Percentiles rank a stretch among this genome's conserved stretches.
Conservation (phyloP, 2,888 invertebrate genomes). For the Dascillus cervinus region DNA sequence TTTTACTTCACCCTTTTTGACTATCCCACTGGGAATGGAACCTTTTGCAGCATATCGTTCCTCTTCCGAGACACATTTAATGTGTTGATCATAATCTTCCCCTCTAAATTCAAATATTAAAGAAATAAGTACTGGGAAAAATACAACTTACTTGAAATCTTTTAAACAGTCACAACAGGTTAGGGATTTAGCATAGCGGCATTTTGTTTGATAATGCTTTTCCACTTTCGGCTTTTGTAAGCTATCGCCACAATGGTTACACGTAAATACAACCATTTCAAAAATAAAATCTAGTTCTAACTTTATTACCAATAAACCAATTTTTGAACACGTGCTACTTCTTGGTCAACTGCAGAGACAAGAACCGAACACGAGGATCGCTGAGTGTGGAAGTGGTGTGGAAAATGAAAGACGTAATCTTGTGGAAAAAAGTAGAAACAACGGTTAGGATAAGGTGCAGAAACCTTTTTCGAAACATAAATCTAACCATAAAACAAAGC, state of each 20-base stretch:
- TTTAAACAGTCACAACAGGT: conserved; percentile 93
- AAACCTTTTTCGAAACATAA: too few relatives aligned
- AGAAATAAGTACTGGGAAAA: conserved; percentile 1
- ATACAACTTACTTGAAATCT: conserved; percentile 64
- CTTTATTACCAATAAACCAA: too few relatives aligned
- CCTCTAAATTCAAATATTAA: conserved; percentile 49
- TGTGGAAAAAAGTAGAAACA: too few relatives aligned
- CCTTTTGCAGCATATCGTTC: conserved; percentile 84
- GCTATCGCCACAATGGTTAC: conserved; percentile 85
- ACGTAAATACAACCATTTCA: conserved; percentile 97
- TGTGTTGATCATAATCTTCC: conserved; percentile 68
- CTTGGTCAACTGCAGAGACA: too few relatives aligned
- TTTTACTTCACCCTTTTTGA: conserved; percentile 79
- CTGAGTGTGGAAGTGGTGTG: too few relatives aligned
- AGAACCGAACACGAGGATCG: too few relatives aligned
- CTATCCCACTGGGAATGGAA: conserved; percentile 57
- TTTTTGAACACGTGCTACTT: too few relatives aligned
- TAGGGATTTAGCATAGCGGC: conserved; percentile 61
- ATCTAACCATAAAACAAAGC: too few relatives aligned
- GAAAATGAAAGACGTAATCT: too few relatives aligned
- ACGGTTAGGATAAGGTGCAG: too few relatives aligned
- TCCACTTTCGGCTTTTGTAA: conserved; percentile 87
- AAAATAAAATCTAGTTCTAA: too few relatives aligned
- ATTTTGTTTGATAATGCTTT: conserved; percentile 73
- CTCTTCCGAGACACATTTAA: conserved; percentile 78